Base-by-base conservation (phyloP, 2,888 invertebrate species). In the Ophraella communa region DNA sequence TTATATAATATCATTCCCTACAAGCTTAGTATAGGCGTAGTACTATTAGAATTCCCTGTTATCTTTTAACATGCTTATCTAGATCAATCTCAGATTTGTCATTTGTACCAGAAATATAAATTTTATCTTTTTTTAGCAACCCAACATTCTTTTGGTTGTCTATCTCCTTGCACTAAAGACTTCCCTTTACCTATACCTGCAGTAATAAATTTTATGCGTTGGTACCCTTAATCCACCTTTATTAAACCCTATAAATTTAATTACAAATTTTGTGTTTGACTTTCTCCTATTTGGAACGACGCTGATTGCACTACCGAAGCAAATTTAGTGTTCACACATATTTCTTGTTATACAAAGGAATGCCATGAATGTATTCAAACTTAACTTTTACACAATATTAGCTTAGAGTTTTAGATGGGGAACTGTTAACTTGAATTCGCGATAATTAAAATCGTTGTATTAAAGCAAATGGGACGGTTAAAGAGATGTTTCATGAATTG, bases 251-350 rank as follows among this genome's bases (percentile, higher is more conserved):
- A 11, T 30, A 11, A 30, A 30, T 30, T 11, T 30, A 30, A 8
- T 30, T 30, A 2, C 10, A 11, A n/a, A n/a, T n/a, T n/a, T 30
- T 8, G 30, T 30, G 8, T 2, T 24, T 24, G 11, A 8, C 0
- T 1, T 30, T 3, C 1, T 30, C 27, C 30, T 2, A 30, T 30
- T 30, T 30, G 30, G 10, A 30, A 30, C 30, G 30, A 30, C 30
- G 11, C 30, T 30, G 30, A 30, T 30, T 39, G 17, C 42, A 42
- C 44, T 52, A 39, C 54, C 42, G 23, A 58, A 65, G 58, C 53
- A 57, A 62, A 65, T 65, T 65, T 49, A 53, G 53, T 57, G 49
- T 65, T 65, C 57, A 62, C 62, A 65, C 62, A 58, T 58, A 65
- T 65, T 61, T 61, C 57, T 24, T 44, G 56, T 33, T 17, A 39